phyloP scores from a whole-genome alignment of 1,140 invertebrate genomes.

The Aphis gossypii region DNA sequence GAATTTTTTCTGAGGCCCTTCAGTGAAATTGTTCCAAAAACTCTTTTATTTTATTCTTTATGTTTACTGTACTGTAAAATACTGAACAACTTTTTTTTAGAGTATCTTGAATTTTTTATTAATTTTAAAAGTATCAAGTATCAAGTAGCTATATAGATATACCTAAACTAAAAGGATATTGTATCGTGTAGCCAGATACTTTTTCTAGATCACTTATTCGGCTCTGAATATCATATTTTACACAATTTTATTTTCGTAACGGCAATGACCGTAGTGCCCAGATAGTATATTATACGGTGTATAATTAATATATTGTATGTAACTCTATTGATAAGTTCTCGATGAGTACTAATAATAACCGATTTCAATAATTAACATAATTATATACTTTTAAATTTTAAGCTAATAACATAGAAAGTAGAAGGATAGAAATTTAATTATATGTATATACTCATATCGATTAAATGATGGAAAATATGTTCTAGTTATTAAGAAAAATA shows the following conservation, averaged over 20 bases:
- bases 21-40: neutral
- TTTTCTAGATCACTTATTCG: neutral
- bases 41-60: neutral
- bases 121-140: constrained; percentile 3
- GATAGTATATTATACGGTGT: too few species aligned
- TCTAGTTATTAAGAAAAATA: neutral
- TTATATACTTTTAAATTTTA: neutral
- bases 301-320: too few species aligned
- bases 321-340: neutral
- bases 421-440: neutral
- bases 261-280: neutral
- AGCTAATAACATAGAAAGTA: neutral
- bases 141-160: neutral
- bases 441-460: neutral
- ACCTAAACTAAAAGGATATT: neutral
- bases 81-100: neutral
- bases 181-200: neutral
- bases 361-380: neutral
- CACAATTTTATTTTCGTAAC: neutral
- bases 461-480: neutral
- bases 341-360: neutral
- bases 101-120: neutral
- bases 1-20: neutral
- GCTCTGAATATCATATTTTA: neutral
- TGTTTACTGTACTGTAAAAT: neutral